Conservation (phyloP, 2,888 invertebrate genomes). For the Brachylomia viminalis region DNA sequence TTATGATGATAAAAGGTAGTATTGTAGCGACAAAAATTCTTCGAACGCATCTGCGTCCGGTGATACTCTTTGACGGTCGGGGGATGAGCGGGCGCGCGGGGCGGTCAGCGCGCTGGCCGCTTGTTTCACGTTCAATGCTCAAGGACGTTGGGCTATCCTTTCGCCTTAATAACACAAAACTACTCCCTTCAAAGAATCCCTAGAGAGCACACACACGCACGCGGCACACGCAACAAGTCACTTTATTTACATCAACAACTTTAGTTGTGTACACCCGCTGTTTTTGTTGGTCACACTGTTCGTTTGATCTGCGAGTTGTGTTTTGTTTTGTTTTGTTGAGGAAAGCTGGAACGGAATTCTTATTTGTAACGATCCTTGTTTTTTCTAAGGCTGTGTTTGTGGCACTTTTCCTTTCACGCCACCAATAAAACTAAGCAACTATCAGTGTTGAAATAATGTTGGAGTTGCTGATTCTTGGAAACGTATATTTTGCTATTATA, state of each 20-base stretch:
- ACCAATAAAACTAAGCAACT: neutral
- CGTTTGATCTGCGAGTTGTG: slow-evolving; percentile 25
- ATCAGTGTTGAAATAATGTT: neutral
- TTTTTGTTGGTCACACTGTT: slow-evolving; percentile 17
- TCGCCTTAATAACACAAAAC: slow-evolving; percentile 37
- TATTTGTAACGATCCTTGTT: neutral
- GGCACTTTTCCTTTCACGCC: neutral
- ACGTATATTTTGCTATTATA: neutral
- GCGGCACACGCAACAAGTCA: slow-evolving; percentile 60
- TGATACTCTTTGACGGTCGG: no score
- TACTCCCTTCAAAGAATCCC: slow-evolving; percentile 45
- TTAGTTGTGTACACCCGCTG: slow-evolving; percentile 29
- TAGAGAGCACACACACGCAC: slow-evolving; percentile 49
- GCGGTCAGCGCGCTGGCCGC: no score
- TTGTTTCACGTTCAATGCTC: no score
- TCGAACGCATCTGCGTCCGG: no score
- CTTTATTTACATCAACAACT: slow-evolving; percentile 48
- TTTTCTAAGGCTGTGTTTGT: neutral
- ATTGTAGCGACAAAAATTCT: no score
- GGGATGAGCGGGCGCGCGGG: no score
- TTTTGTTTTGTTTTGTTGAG: slow-evolving; percentile 26
- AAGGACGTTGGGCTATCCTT: no score
- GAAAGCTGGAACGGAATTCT: slow-evolving; percentile 16
- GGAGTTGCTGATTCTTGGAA: neutral
- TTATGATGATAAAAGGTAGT: no score